Conservation (phyloP, 2,888 invertebrate genomes). For the Acleris literana region DNA sequence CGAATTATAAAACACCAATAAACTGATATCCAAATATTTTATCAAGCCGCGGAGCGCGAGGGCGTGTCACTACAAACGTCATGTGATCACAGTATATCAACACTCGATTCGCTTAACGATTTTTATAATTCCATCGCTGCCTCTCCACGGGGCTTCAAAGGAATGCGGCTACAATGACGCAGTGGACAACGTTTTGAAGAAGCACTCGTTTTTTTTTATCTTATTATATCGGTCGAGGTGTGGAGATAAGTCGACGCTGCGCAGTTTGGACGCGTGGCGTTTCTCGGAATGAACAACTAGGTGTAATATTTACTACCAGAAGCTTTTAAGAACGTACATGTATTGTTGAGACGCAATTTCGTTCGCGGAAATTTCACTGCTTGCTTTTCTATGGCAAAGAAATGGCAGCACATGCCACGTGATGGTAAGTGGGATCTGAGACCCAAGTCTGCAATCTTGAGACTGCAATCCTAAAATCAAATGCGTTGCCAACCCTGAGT, state of each 20-base stretch:
- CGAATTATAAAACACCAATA: not conserved
- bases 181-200: conserved; percentile 44
- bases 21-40: conserved; percentile 3
- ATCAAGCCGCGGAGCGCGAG: conserved; percentile 39
- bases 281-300: conserved; percentile 49
- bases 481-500: too few species aligned
- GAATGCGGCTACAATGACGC: conserved; percentile 44
- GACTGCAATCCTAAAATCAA: too few species aligned
- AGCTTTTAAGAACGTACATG: conserved; percentile 20
- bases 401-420: too few species aligned
- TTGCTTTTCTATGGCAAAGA: too few species aligned
- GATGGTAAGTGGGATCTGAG: too few species aligned
- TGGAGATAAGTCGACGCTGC: conserved; percentile 72
- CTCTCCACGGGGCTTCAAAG: conserved; percentile 34
- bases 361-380: not conserved
- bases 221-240: conserved; percentile 70
- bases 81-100: conserved; percentile 48
- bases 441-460: too few species aligned
- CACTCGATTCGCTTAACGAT: conserved; percentile 40
- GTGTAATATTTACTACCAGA: conserved; percentile 30
- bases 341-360: conserved; percentile 24
- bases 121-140: conserved; percentile 46
- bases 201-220: conserved; percentile 56
- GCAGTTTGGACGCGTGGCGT: conserved; percentile 62
- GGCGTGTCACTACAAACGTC: conserved; percentile 48